Percentiles rank a stretch among this genome's conserved stretches.
Evolutionary conservation across 2,888 invertebrate genomes (phyloP).

Genomic region (Eupithecia abbreviata): DNA sequence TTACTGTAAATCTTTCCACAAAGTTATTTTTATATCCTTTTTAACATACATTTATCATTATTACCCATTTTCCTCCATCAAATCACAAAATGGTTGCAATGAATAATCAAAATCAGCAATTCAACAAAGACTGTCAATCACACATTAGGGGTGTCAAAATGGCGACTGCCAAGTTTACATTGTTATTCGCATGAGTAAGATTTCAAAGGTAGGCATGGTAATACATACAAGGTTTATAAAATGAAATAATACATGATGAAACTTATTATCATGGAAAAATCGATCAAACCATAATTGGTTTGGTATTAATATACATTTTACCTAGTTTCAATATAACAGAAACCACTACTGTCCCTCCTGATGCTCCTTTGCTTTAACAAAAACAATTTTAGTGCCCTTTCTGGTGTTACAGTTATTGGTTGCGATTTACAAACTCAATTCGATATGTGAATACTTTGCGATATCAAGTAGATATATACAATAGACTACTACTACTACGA

Average conservation of each 20-base stretch:
- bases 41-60: neutral
- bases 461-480: too few relatives aligned
- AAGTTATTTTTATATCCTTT: neutral
- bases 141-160: constrained; percentile 55
- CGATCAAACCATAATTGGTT: neutral
- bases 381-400: neutral
- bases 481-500: too few relatives aligned
- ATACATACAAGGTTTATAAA: constrained; percentile 60
- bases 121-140: constrained; percentile 40
- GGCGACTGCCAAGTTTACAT: constrained; percentile 61
- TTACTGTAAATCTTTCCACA: neutral
- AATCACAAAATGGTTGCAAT: constrained; percentile 23
- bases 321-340: neutral
- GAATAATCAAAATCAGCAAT: constrained; percentile 26
- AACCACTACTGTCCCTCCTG: neutral
- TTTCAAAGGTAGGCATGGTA: constrained; percentile 64
- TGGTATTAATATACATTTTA: too few relatives aligned
- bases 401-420: neutral
- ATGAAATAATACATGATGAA: neutral
- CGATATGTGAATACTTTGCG: neutral
- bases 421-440: neutral
- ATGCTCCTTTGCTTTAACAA: neutral
- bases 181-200: constrained; percentile 64
- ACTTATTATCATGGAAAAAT: neutral
- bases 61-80: neutral